Percentiles rank a stretch among this genome's conserved stretches.
These are phyloP conservation scores for Nasalis larvatus DNA, from an alignment of 2,113 vertebrate species.

Conservation along the genomic window DNA sequence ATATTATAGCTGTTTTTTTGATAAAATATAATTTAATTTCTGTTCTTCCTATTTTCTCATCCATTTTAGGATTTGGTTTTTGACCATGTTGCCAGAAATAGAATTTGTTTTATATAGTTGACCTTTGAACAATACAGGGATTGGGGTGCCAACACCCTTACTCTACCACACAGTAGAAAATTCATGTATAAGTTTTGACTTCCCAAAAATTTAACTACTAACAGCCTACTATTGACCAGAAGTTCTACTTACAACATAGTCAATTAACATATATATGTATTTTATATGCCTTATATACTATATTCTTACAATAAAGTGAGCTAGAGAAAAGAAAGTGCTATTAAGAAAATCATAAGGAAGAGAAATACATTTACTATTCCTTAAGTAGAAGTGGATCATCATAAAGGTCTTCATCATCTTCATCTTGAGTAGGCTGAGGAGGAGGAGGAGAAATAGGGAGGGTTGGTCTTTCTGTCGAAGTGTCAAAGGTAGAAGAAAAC, in stretches of 20 bases:
- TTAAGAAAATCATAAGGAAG: not conserved
- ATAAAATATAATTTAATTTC: conserved; percentile 46
- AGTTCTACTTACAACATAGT: not conserved
- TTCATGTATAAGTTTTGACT: not conserved
- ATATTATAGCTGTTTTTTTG: conserved; percentile 4
- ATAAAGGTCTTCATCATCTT: not conserved
- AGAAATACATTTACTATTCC: not conserved
- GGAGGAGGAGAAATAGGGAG: not conserved
- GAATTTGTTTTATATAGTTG: conserved; percentile 1
- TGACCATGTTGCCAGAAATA: not conserved
- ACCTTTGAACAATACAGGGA: not conserved
- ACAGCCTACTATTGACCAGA: not conserved
- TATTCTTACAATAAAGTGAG: not conserved
- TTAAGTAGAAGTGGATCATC: not conserved
- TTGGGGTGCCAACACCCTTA: not conserved
- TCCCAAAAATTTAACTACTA: not conserved
- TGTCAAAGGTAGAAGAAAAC: not conserved
- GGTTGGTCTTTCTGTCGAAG: not conserved
- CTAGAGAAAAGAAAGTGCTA: not conserved
- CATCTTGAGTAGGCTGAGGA: not conserved
- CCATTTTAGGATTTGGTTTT: conserved; percentile 40
- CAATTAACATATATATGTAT: not conserved
- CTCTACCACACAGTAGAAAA: not conserved
- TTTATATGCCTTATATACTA: not conserved
- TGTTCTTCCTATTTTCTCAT: not conserved